A percentile compares a stretch with the other conserved stretches of the same genome.
Evolutionary conservation across 2,888 invertebrate species (phyloP).

Genomic region (Junonia oenone): DNA sequence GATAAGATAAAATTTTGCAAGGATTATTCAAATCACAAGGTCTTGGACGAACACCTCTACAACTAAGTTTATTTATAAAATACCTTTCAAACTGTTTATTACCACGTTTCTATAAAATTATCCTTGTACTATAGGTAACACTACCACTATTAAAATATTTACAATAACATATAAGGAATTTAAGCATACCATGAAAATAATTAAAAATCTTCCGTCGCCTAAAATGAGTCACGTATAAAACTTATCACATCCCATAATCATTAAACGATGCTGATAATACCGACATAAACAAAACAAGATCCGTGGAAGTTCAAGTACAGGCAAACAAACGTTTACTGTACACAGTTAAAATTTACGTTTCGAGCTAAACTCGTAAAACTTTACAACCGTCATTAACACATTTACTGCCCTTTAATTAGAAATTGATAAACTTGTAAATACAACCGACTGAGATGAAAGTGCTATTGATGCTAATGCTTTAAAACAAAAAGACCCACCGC

Average conservation of each 20-base stretch:
- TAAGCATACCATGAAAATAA: neutral
- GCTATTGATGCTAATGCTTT: slow-evolving; percentile 43
- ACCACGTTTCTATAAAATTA: too few relatives aligned
- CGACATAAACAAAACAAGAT: slow-evolving; percentile 36
- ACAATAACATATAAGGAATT: neutral
- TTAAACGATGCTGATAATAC: slow-evolving; percentile 29
- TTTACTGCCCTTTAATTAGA: slow-evolving; percentile 65
- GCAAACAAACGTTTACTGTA: slow-evolving; percentile 35
- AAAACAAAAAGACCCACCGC: slow-evolving; percentile 50
- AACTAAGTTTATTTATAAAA: neutral
- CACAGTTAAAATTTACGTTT: slow-evolving; percentile 58
- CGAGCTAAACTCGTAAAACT: slow-evolving; percentile 55
- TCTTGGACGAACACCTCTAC: slow-evolving; percentile 8
- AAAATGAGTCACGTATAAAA: neutral
- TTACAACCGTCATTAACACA: slow-evolving; percentile 49
- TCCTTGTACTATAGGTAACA: neutral
- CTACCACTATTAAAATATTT: neutral
- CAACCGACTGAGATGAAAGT: slow-evolving; percentile 57
- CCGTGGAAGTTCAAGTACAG: slow-evolving; percentile 45
- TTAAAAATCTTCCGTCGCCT: neutral
- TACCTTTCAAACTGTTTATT: neutral
- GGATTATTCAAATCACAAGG: slow-evolving; percentile 27
- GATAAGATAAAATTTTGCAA: slow-evolving; percentile 33
- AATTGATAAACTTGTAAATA: slow-evolving; percentile 54
- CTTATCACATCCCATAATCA: slow-evolving; percentile 32